Evolutionary conservation across 2,113 vertebrate genomes (phyloP).

Genomic region (Ceyx melanurus): DNA sequence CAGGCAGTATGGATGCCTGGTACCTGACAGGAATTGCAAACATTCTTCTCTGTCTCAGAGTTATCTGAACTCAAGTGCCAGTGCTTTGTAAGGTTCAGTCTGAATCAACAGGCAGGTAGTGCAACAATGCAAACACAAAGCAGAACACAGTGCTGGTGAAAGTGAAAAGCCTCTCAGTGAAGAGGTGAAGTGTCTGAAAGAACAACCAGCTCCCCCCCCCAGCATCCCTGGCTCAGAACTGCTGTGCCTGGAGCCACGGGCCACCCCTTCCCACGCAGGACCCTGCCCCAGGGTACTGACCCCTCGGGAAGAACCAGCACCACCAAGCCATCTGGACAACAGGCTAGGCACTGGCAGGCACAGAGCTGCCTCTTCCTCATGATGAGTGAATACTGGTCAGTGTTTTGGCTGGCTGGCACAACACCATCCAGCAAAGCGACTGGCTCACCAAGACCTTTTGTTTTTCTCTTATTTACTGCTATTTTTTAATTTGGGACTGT

Average conservation of each 20-base stretch:
- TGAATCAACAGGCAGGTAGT: background rate
- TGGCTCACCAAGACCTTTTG: background rate
- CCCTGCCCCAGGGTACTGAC: background rate
- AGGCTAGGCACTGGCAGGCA: background rate
- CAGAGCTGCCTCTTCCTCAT: background rate
- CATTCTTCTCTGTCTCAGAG: background rate
- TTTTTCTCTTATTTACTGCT: background rate
- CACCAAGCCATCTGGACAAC: background rate
- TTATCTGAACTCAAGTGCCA: background rate
- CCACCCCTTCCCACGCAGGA: background rate
- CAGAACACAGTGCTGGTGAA: background rate
- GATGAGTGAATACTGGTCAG: background rate
- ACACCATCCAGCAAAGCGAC: background rate
- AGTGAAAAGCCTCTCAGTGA: background rate
- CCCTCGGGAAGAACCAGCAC: background rate
- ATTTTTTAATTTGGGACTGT: background rate
- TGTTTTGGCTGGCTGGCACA: background rate
- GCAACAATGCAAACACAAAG: background rate
- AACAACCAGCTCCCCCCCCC: background rate
- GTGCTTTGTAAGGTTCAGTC: background rate
- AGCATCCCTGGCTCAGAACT: background rate
- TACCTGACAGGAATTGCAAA: background rate
- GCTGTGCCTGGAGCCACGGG: background rate
- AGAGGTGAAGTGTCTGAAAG: background rate
- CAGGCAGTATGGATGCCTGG: background rate